Conservation (phyloP, 2,888 invertebrate species). For the Noctua comes region DNA sequence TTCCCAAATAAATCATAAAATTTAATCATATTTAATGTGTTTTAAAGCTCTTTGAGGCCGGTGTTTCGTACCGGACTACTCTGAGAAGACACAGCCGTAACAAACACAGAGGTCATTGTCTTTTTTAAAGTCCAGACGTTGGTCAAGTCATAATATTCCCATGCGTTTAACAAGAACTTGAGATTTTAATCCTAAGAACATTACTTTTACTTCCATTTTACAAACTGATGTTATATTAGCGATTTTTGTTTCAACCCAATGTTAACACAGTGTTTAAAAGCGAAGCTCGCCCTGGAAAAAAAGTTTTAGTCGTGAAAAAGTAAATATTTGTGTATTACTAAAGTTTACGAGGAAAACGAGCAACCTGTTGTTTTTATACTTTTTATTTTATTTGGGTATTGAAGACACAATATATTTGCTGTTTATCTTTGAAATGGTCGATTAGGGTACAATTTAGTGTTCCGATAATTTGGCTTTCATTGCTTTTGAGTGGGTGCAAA, state of each 20-base stretch:
- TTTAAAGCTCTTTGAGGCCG: not conserved
- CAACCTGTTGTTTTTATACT: slow-evolving; percentile 24
- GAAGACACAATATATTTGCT: slow-evolving; percentile 34
- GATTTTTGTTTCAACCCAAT: slow-evolving; percentile 27
- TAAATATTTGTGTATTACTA: slow-evolving; percentile 28
- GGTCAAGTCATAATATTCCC: not conserved
- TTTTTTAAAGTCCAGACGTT: not conserved
- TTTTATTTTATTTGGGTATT: slow-evolving; percentile 38
- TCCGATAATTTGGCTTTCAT: slow-evolving; percentile 50
- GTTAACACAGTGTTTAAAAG: slow-evolving; percentile 43
- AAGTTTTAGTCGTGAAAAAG: slow-evolving; percentile 19
- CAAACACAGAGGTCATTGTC: not conserved
- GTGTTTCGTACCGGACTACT: not conserved
- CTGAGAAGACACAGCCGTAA: not conserved
- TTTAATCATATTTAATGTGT: too few relatives aligned
- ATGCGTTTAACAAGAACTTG: not conserved
- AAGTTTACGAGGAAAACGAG: slow-evolving; percentile 20
- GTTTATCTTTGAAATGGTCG: slow-evolving; percentile 47
- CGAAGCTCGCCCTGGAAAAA: slow-evolving; percentile 9
- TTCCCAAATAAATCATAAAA: not conserved
- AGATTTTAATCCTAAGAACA: not conserved
- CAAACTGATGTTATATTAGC: slow-evolving; percentile 15
- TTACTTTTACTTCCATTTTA: not conserved
- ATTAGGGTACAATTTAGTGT: slow-evolving; percentile 46
- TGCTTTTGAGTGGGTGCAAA: slow-evolving; percentile 43